Base-by-base conservation (phyloP, 2,797 vertebrate genomes). In the Erpetoichthys calabaricus region DNA sequence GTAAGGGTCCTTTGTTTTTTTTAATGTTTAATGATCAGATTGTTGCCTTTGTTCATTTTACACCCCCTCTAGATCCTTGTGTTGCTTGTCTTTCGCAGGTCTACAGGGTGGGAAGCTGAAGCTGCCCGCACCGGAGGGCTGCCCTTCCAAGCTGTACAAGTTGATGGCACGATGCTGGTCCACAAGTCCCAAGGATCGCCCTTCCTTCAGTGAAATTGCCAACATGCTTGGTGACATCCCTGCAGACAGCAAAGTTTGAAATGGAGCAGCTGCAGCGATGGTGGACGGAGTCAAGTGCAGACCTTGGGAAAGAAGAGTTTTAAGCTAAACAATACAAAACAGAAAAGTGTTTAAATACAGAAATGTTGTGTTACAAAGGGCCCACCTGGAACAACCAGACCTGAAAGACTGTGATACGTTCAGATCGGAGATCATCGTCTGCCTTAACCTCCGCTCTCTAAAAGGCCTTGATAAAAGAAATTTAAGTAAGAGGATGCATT, bases 131-230 rank as follows among this genome's bases (percentile, higher is more conserved):
- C 91, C 92, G 0, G 91, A 95, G 4, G 84, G 85, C 60, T 97
- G 94, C 64, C 91, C 95, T 4, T 86, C 91, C 52, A 89, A 86
- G 72, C 77, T 95, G 53, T 83, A 86, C 81, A 91, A 91, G 76
- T 82, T 98, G 70, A 97, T 98, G 93, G 80, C 77, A 56, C 88
- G 84, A 70, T 98, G 94, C 80, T 97, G 91, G 91, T 86, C 89
- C 1, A 72, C 78, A 54, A 91, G 91, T 75, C 91, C 89, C 42
- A 97, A 97, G 75, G 93, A 98, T 64, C 88, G 94, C 5, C 96
- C 92, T 4, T 94, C 92, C 57, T 99, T 99, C 80, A 89, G 89
- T 0, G 93, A 98, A 68, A 82, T 99, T 0, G 77, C 88, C 68
- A 83, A 85, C 5, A 25, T 76, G 57, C 84, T 99, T 9, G 88